phyloP scores from a whole-genome alignment of 2,113 vertebrate genomes.

The Gobiocypris rarus region DNA sequence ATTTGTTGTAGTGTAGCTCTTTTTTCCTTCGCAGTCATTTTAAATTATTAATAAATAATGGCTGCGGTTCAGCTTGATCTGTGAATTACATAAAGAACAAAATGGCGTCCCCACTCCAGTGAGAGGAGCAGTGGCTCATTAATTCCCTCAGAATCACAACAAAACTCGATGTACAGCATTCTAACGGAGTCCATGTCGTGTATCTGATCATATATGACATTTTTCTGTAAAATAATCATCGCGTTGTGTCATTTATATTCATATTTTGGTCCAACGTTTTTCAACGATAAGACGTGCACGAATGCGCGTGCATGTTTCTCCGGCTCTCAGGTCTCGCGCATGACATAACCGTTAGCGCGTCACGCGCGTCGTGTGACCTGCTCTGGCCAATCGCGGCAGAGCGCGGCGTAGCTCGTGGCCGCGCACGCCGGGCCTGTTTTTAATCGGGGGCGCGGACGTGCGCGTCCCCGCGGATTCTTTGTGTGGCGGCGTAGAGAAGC shows the following conservation, averaged over 20 bases:
- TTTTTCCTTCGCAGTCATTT: not conserved
- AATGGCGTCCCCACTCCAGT: constrained; percentile 67
- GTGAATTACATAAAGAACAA: constrained; percentile 63
- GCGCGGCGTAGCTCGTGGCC: constrained; percentile 56
- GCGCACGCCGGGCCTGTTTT: constrained; percentile 73
- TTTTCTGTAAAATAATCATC: too few species aligned
- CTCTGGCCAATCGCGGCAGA: constrained; percentile 58
- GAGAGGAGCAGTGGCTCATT: not conserved
- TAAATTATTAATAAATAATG: not conserved
- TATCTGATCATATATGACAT: not conserved
- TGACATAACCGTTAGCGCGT: constrained; percentile 64
- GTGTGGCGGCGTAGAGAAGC: constrained; percentile 83
- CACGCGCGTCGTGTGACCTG: constrained; percentile 33
- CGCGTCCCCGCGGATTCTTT: constrained; percentile 82
- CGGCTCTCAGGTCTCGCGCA: constrained; percentile 64
- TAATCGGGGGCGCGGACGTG: constrained; percentile 72
- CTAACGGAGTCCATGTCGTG: not conserved
- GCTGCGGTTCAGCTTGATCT: not conserved
- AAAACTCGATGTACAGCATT: not conserved
- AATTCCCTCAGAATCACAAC: not conserved
- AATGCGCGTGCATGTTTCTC: constrained; percentile 74
- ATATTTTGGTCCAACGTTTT: not conserved
- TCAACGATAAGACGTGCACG: constrained; percentile 2
- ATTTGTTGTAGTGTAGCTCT: not conserved
- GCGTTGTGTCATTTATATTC: not conserved